Conservation (phyloP, 2,888 invertebrate species). For the Lucinisca nassula region DNA sequence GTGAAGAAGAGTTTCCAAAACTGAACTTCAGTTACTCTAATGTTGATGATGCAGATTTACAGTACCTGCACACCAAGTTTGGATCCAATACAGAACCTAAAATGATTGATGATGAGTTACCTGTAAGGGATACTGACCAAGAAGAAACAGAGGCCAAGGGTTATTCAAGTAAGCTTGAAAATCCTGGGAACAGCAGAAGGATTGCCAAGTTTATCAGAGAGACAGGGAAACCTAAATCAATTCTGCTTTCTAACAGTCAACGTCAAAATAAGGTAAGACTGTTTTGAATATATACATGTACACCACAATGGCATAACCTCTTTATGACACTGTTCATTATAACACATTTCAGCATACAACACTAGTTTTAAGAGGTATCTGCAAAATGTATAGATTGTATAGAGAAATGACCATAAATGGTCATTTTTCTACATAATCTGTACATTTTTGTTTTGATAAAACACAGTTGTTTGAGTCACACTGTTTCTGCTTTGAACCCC, state of each 20-base stretch:
- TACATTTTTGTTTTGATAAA: no score
- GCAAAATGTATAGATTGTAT: no score
- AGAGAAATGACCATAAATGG: no score
- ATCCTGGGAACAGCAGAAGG: constrained; percentile 81
- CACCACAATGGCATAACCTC: no score
- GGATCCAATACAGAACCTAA: constrained; percentile 22
- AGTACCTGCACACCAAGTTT: constrained; percentile 66
- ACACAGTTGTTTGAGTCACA: no score
- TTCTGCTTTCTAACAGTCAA: constrained; percentile 72
- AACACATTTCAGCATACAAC: no score
- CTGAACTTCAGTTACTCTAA: constrained; percentile 79
- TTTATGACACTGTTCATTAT: no score
- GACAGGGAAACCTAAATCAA: constrained; percentile 79
- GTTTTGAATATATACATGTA: no score
- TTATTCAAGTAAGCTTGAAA: constrained; percentile 72
- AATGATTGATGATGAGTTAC: constrained; percentile 20
- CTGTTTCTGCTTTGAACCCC: no score
- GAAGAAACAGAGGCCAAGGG: constrained; percentile 11
- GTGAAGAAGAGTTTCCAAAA: constrained; percentile 59
- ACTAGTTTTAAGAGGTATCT: no score
- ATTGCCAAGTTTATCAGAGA: constrained; percentile 78
- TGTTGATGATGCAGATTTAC: constrained; percentile 72
- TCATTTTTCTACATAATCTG: no score
- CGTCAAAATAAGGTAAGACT: constrained; percentile 70
- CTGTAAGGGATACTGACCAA: constrained; percentile 16